A percentile compares a stretch with the other conserved stretches of the same genome.
These are phyloP conservation scores for Vesta saturnalis DNA, from an alignment of 2,888 invertebrate genomes.

Conservation along the genomic window DNA sequence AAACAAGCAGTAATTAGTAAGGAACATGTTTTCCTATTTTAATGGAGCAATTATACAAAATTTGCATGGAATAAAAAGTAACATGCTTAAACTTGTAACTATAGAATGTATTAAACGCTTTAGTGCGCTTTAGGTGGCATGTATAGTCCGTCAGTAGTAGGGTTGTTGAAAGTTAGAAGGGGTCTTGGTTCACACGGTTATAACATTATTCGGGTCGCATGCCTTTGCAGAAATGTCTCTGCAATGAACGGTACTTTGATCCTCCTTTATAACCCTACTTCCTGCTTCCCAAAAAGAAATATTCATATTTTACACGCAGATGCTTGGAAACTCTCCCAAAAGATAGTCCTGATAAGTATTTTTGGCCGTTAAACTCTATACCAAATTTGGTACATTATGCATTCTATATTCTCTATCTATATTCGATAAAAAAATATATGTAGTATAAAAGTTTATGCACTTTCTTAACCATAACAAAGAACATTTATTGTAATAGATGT, in stretches of 20 bases:
- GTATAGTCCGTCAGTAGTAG: slow-evolving; percentile 27
- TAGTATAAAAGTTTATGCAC: slow-evolving; percentile 31
- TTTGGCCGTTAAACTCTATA: slow-evolving; percentile 24
- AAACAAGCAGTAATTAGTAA: too few species aligned
- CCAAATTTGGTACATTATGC: slow-evolving; percentile 30
- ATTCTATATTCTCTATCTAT: slow-evolving; percentile 25
- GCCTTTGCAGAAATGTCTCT: slow-evolving; percentile 37
- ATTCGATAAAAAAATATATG: slow-evolving; percentile 29
- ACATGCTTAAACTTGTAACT: neutral
- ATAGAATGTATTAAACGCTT: neutral
- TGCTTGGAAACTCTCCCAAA: slow-evolving; percentile 30
- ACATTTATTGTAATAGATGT: neutral
- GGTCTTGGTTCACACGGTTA: slow-evolving; percentile 32
- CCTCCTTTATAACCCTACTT: slow-evolving; percentile 37
- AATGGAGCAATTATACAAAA: too few species aligned
- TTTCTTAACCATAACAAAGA: neutral
- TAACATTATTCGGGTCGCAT: slow-evolving; percentile 42
- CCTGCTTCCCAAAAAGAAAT: slow-evolving; percentile 38
- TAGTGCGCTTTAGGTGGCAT: slow-evolving; percentile 4
- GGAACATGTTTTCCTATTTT: too few species aligned
- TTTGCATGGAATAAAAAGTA: neutral
- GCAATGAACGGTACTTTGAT: slow-evolving; percentile 39
- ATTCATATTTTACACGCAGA: slow-evolving; percentile 41
- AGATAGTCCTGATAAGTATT: slow-evolving; percentile 33
- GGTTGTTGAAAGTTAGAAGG: slow-evolving; percentile 34